Base-by-base conservation (phyloP, 2,888 invertebrate genomes). In the Ephialtes manifestator region DNA sequence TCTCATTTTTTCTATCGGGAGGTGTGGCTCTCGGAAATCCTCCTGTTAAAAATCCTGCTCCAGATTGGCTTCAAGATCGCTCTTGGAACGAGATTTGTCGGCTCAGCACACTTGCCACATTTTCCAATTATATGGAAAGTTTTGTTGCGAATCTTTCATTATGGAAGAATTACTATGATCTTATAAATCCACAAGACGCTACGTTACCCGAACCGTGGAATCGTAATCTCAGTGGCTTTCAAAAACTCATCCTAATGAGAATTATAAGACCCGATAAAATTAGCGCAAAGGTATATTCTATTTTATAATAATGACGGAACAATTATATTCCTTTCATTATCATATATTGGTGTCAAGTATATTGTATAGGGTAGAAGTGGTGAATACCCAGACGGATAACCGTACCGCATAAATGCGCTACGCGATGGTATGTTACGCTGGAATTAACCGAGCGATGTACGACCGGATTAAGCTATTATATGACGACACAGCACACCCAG, bases 71-170 rank as follows among this genome's bases (percentile, higher is more conserved):
- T 68, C 95, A 96, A 8, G 96, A 96, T 81, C 97, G 96, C 93
- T 95, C 96, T 48, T 98, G 98, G 98, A 96, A 97, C 92, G 97
- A 97, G 95, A 95, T 97, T 80, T 97, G 97, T 92, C 95, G 97
- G 53, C 93, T 97, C 71, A 94, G 94, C 87, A 95, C 96, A 76
- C 63, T 91, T 7, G 91, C 96, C 51, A 89, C 94, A 3, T 97
- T 96, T 90, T 91, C 93, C 28, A 96, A 95, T 65, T 95, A 96
- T 92, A 95, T 92, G 86, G 94, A 95, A 0, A 94, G 95, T 90
- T 96, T 97, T 92, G 81, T 91, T n/a, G 92, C 91, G 24, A 93
- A 95, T 84, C 86, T 95, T 7, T 90, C 90, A 0, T 90, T 93
- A 20, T 98, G 97, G 97, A 95, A 96, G 92, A 94, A 94, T 71